A percentile compares a stretch with the other conserved stretches of the same genome.
Conservation (phyloP, 2,113 vertebrate species). For the Herpailurus yagouaroundi region DNA sequence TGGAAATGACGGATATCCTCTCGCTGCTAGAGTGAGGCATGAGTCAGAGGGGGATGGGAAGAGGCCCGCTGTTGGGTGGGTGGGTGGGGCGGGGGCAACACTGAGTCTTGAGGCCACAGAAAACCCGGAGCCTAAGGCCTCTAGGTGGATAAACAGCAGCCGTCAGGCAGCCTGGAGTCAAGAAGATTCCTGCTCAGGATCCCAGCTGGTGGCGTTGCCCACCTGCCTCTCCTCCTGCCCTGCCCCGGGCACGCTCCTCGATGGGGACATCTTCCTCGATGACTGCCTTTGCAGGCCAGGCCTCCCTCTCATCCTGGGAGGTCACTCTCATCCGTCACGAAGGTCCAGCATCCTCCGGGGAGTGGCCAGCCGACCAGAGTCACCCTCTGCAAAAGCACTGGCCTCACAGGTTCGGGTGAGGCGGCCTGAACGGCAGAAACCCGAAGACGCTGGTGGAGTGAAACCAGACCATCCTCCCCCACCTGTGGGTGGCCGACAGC, state of each 20-base stretch:
- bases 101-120: neutral
- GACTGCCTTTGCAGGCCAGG: neutral
- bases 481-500: neutral
- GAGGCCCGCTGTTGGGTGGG: neutral
- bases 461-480: neutral
- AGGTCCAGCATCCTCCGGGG: conserved; percentile 8
- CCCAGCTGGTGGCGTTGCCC: neutral
- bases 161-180: neutral
- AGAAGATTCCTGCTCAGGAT: neutral
- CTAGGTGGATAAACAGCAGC: neutral
- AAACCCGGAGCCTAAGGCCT: neutral
- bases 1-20: neutral
- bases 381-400: neutral
- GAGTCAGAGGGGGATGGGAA: neutral
- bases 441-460: neutral
- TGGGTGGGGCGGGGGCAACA: neutral
- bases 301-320: neutral
- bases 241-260: neutral
- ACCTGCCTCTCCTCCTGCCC: neutral
- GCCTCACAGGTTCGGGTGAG: neutral
- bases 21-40: conserved; percentile 35
- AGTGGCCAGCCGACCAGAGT: neutral
- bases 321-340: neutral
- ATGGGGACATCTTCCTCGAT: neutral
- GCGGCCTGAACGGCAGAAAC: neutral